Evolutionary conservation across 2,888 invertebrate species (phyloP).

Genomic region (Chydorus sphaericus): DNA sequence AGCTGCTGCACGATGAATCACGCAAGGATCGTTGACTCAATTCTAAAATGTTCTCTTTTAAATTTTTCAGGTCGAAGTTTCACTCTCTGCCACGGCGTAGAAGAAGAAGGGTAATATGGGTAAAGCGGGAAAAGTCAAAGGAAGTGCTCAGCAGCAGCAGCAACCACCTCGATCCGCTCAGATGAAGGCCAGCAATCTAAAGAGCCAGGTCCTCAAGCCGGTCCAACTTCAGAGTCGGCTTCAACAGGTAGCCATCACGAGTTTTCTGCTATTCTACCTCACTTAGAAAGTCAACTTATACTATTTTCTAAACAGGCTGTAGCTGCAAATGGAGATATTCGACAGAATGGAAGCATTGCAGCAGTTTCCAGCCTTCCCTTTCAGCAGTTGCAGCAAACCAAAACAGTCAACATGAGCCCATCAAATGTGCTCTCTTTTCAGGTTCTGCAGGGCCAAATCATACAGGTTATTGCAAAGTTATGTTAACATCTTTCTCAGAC

Average conservation of each 20-base stretch:
- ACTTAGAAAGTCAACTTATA: background rate
- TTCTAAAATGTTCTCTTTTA: too few species aligned
- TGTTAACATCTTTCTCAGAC: slow-evolving; percentile 16
- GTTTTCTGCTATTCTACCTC: background rate
- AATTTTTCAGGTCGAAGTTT: too few species aligned
- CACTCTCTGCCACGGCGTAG: slow-evolving; percentile 1
- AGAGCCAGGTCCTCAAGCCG: slow-evolving; percentile 13
- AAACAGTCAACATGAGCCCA: slow-evolving; percentile 19
- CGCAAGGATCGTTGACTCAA: too few species aligned
- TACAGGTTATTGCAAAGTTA: slow-evolving; percentile 29
- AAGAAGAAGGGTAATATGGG: slow-evolving; percentile 1
- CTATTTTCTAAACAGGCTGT: slow-evolving; percentile 18
- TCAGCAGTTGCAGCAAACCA: slow-evolving; percentile 18
- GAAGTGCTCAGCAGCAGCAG: too few species aligned
- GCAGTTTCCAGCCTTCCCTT: too few species aligned
- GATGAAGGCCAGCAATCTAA: slow-evolving; percentile 24
- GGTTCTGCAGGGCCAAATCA: slow-evolving; percentile 37
- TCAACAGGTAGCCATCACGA: slow-evolving; percentile 24
- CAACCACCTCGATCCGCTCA: background rate
- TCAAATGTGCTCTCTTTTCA: slow-evolving; percentile 33
- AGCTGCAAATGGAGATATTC: slow-evolving; percentile 28
- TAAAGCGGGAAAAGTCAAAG: background rate
- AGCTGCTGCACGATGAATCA: too few species aligned
- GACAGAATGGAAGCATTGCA: slow-evolving; percentile 23
- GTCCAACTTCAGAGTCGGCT: slow-evolving; percentile 12